phyloP scores from a whole-genome alignment of 2,113 vertebrate species.

The Speoplatyrhinus poulsoni region DNA sequence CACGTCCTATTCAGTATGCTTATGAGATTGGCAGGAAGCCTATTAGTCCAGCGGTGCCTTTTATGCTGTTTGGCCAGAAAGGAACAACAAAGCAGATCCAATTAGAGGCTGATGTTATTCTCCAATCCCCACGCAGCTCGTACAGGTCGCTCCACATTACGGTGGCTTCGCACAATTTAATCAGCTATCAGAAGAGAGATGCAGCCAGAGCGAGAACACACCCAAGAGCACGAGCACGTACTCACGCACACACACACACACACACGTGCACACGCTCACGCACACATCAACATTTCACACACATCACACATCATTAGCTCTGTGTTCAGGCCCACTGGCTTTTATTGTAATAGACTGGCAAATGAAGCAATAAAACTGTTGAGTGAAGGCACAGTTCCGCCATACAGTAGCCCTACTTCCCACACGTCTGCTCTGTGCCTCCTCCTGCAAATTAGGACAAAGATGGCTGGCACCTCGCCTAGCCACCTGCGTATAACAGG shows the following conservation, averaged over 20 bases:
- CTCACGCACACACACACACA: constrained; percentile 3
- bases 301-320: constrained; percentile 53
- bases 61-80: constrained; percentile 60
- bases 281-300: background rate
- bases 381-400: constrained; percentile 37
- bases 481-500: constrained; percentile 41
- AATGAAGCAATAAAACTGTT: constrained; percentile 54
- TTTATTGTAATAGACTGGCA: constrained; percentile 44
- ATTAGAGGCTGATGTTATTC: constrained; percentile 51
- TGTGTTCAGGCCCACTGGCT: constrained; percentile 44
- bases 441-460: constrained; percentile 45
- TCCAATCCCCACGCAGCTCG: constrained; percentile 45
- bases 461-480: constrained; percentile 17
- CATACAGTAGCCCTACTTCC: constrained; percentile 15
- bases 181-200: constrained; percentile 42
- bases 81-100: constrained; percentile 57
- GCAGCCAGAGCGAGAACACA: background rate
- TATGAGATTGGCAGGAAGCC: constrained; percentile 48
- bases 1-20: constrained; percentile 65
- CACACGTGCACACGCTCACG: constrained; percentile 4
- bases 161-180: constrained; percentile 52
- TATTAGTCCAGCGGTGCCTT: constrained; percentile 49
- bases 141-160: constrained; percentile 43
- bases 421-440: constrained; percentile 41
- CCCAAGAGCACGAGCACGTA: background rate